These are phyloP conservation scores for Pangasius mekongensis DNA, from an alignment of 2,797 vertebrate genomes.

Conservation along the genomic window DNA sequence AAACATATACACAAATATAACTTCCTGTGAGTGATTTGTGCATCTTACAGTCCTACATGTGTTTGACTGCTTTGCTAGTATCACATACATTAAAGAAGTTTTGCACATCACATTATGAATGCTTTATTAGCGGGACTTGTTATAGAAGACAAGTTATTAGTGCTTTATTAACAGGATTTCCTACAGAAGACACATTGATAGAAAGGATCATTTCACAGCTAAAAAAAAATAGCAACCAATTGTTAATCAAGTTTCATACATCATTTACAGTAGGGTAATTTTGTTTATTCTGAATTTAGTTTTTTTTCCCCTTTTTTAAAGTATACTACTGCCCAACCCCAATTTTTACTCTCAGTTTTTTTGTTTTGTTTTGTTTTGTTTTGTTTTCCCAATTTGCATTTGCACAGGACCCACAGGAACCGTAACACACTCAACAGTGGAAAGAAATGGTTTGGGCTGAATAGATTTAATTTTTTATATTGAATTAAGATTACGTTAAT, in stretches of 20 bases:
- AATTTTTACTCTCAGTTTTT: not conserved
- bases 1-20: not conserved
- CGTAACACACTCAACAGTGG: not conserved
- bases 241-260: not conserved
- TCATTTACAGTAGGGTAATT: not conserved
- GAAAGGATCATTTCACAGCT: no score
- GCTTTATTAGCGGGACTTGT: not conserved
- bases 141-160: not conserved
- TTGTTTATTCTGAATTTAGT: not conserved
- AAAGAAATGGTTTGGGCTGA: not conserved
- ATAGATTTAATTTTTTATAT: not conserved
- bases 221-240: not conserved
- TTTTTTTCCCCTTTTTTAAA: not conserved
- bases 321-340: not conserved
- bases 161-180: not conserved
- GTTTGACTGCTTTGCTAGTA: not conserved
- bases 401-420: not conserved
- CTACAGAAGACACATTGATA: not conserved
- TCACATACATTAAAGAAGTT: not conserved
- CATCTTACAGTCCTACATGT: not conserved
- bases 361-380: no score
- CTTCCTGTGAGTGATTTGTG: not conserved
- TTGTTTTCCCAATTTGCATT: not conserved
- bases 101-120: not conserved
- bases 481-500: not conserved